Conservation (phyloP, 2,888 invertebrate species). For the Omphaloscelis lunosa region DNA sequence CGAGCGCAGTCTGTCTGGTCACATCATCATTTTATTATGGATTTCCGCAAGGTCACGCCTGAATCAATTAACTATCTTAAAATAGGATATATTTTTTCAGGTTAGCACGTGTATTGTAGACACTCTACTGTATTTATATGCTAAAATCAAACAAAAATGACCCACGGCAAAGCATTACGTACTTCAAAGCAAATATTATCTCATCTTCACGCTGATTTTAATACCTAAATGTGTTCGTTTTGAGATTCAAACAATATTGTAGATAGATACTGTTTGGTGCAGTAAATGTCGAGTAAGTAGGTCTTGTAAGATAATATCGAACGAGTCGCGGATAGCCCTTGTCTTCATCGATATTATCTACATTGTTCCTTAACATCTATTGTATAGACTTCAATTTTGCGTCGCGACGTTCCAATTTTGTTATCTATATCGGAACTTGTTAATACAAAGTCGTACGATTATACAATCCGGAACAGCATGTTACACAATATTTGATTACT, state of each 20-base stretch:
- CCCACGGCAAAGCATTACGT: slow-evolving; percentile 34
- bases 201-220: slow-evolving; percentile 28
- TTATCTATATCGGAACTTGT: slow-evolving; percentile 56
- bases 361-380: slow-evolving; percentile 48
- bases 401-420: slow-evolving; percentile 39
- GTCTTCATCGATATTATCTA: slow-evolving; percentile 53
- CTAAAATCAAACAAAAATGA: slow-evolving; percentile 28
- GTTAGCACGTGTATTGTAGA: neutral
- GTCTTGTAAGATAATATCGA: slow-evolving; percentile 24
- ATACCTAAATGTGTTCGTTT: slow-evolving; percentile 26
- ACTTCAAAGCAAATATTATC: slow-evolving; percentile 45
- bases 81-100: slow-evolving; percentile 13
- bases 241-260: slow-evolving; percentile 4
- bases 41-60: too few species aligned
- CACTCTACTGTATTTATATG: slow-evolving; percentile 26
- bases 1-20: too few species aligned
- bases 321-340: slow-evolving; percentile 26
- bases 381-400: slow-evolving; percentile 42
- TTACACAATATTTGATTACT: slow-evolving; percentile 46
- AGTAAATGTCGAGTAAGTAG: slow-evolving; percentile 44
- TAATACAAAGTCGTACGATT: slow-evolving; percentile 53
- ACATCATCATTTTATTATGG: too few species aligned
- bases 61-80: too few species aligned
- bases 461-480: slow-evolving; percentile 49
- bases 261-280: slow-evolving; percentile 17